These are phyloP conservation scores for Lagria hirta DNA, from an alignment of 2,888 invertebrate species.

Conservation along the genomic window DNA sequence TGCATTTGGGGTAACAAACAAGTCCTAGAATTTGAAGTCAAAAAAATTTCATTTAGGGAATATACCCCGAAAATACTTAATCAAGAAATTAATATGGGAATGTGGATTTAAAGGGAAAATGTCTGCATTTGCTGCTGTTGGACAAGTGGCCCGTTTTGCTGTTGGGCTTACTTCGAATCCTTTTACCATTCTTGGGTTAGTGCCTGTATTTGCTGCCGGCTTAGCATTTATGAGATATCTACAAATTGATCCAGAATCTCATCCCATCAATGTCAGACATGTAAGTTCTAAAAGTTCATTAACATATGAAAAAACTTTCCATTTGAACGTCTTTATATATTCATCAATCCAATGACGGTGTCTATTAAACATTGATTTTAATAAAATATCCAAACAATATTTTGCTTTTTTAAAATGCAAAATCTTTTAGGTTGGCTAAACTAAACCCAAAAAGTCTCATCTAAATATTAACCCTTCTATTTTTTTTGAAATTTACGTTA, in stretches of 20 bases:
- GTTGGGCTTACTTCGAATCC: conserved; percentile 50
- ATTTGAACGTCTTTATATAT: too few relatives aligned
- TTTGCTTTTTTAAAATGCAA: too few relatives aligned
- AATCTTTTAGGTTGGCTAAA: too few relatives aligned
- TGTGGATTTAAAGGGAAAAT: conserved; percentile 64
- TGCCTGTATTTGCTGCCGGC: conserved; percentile 80
- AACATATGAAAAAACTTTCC: too few relatives aligned
- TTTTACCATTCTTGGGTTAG: conserved; percentile 69
- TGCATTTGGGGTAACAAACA: conserved; percentile 54
- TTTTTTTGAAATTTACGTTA: too few relatives aligned
- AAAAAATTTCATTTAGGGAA: conserved; percentile 66
- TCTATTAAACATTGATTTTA: too few relatives aligned
- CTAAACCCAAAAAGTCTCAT: too few relatives aligned
- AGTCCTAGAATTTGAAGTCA: conserved; percentile 49
- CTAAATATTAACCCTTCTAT: too few relatives aligned
- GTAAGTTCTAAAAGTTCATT: too few relatives aligned
- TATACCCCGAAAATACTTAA: conserved; percentile 71
- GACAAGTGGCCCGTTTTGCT: conserved; percentile 50
- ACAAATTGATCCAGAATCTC: conserved; percentile 79
- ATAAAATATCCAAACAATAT: too few relatives aligned
- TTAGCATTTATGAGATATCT: conserved; percentile 80
- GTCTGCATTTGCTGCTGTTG: conserved; percentile 55
- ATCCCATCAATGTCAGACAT: conserved; percentile 68
- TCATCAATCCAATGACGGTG: too few relatives aligned
- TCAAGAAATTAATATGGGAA: conserved; percentile 62